Conservation (phyloP, 2,113 vertebrate species). For the Pantherophis guttatus region DNA sequence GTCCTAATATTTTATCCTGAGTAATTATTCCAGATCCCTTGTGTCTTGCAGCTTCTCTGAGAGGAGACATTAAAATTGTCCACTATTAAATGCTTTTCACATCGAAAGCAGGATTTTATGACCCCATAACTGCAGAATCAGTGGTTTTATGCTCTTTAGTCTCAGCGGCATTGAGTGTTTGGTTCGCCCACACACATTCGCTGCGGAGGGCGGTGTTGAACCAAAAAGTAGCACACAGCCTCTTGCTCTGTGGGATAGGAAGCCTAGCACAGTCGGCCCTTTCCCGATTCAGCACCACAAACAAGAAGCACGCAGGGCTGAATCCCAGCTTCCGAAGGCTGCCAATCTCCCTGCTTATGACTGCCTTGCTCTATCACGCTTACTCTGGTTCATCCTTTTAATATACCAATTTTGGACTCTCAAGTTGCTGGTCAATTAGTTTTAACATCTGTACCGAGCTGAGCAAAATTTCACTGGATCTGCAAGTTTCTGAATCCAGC, state of each 20-base stretch:
- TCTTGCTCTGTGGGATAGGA: constrained; percentile 51
- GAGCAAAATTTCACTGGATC: background rate
- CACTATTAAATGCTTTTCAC: constrained; percentile 66
- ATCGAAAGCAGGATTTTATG: constrained; percentile 67
- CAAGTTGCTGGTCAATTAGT: background rate
- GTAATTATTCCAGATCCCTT: constrained; percentile 63
- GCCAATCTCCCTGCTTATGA: background rate
- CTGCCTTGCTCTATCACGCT: background rate
- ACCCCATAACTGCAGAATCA: constrained; percentile 64
- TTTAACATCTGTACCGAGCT: background rate
- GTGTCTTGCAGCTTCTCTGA: constrained; percentile 56
- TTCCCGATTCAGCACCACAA: constrained; percentile 46
- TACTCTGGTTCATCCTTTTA: background rate
- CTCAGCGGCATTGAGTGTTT: constrained; percentile 49
- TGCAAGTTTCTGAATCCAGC: background rate
- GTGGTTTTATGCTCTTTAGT: constrained; percentile 63
- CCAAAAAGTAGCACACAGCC: constrained; percentile 59
- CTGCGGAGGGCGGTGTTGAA: constrained; percentile 58
- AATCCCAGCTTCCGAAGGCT: constrained; percentile 16
- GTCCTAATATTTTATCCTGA: constrained; percentile 60
- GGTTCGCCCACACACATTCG: constrained; percentile 38
- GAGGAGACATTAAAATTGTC: constrained; percentile 61
- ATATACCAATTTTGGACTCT: background rate
- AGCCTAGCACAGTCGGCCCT: constrained; percentile 49
- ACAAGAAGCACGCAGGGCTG: constrained; percentile 56